Conservation (phyloP, 1,140 invertebrate species). For the Leptinotarsa lineolata region DNA sequence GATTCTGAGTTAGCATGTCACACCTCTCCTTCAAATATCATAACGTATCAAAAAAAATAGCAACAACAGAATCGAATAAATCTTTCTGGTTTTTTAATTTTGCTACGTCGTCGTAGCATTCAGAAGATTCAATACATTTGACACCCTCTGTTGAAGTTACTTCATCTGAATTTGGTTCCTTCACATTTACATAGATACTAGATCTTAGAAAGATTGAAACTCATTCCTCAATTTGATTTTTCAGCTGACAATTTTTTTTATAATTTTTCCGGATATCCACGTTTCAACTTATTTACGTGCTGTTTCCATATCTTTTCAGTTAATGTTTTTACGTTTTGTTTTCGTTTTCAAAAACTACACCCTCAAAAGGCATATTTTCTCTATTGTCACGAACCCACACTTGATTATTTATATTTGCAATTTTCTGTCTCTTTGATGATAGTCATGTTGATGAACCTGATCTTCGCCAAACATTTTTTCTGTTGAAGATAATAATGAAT, state of each 20-base stretch:
- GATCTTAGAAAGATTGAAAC: no score
- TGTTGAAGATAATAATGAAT: slow-evolving; percentile 10
- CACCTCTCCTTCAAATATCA: no score
- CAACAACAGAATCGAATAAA: no score
- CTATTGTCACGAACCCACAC: slow-evolving; percentile 21
- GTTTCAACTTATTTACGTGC: neutral
- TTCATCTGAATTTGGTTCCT: no score
- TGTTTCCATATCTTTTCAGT: neutral
- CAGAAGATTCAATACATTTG: neutral
- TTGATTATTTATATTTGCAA: slow-evolving; percentile 2
- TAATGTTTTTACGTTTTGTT: slow-evolving; percentile 1
- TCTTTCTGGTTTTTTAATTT: slow-evolving; percentile 2
- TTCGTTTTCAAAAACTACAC: slow-evolving; percentile 4
- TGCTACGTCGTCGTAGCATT: neutral
- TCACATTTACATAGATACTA: no score
- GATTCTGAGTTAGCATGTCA: no score
- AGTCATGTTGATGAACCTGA: neutral
- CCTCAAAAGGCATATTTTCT: neutral
- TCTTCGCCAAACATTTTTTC: neutral
- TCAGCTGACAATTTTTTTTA: neutral
- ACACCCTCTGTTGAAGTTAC: neutral
- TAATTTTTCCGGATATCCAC: neutral
- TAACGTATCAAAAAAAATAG: no score
- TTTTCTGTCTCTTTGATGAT: slow-evolving; percentile 5
- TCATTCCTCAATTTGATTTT: neutral